These are phyloP conservation scores for Torymus auratus DNA, from an alignment of 2,888 invertebrate genomes.

Conservation along the genomic window DNA sequence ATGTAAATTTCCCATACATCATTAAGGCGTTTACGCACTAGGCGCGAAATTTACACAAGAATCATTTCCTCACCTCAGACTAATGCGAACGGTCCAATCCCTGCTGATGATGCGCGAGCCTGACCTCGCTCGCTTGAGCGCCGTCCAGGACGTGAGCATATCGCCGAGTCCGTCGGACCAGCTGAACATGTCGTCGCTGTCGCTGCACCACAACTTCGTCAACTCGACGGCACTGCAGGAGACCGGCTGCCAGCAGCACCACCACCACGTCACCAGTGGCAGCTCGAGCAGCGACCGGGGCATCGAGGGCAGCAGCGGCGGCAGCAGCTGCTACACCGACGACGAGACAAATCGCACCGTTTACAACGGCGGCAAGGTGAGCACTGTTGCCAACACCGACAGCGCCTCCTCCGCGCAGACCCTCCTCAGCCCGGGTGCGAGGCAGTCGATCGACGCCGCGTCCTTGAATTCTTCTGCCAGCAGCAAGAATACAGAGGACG, in stretches of 20 bases:
- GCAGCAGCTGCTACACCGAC: constrained; percentile 56
- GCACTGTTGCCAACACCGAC: constrained; percentile 49
- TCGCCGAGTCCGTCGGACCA: constrained; percentile 50
- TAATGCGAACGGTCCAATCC: constrained; percentile 83
- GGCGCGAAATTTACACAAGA: no score
- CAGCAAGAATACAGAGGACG: constrained; percentile 69
- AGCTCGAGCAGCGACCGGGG: constrained; percentile 62
- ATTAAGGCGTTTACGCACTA: no score
- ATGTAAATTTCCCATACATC: no score
- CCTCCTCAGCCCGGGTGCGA: constrained; percentile 65
- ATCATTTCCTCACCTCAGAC: constrained; percentile 67
- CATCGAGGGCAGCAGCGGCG: constrained; percentile 58
- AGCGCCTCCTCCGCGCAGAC: constrained; percentile 52
- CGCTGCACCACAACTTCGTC: constrained; percentile 60
- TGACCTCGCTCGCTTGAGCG: constrained; percentile 68
- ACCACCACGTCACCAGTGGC: constrained; percentile 61
- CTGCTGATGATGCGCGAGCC: constrained; percentile 82
- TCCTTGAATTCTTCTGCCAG: constrained; percentile 69
- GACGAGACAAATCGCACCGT: constrained; percentile 26
- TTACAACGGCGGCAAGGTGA: constrained; percentile 62
- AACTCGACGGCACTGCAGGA: constrained; percentile 57
- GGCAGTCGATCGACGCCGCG: constrained; percentile 70
- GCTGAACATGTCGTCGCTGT: constrained; percentile 60
- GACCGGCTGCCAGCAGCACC: constrained; percentile 56
- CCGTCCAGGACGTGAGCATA: constrained; percentile 18